Conservation (phyloP, 2,797 vertebrate species). For the Serranus cabrilla region DNA sequence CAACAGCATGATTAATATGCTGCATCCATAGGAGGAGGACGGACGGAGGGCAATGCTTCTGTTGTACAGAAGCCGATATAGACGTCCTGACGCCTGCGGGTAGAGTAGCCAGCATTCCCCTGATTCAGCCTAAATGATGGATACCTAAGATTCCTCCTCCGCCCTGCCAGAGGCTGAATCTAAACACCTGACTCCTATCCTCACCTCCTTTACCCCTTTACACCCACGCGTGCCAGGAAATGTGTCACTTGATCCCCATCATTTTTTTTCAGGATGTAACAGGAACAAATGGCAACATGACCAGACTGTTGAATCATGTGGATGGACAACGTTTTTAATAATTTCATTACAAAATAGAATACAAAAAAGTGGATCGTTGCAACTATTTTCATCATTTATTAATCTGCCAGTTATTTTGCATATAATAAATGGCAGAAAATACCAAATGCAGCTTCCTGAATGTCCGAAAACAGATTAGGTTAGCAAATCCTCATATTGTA, state of each 20-base stretch:
- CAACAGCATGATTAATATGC: slow-evolving; percentile 48
- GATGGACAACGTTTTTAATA: not conserved
- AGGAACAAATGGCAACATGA: slow-evolving; percentile 2
- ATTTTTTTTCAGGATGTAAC: slow-evolving; percentile 1
- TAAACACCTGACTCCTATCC: slow-evolving; percentile 30
- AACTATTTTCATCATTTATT: not conserved
- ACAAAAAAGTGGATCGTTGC: not conserved
- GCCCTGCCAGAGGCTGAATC: slow-evolving; percentile 35
- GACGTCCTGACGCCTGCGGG: slow-evolving; percentile 56
- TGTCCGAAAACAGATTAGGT: not conserved
- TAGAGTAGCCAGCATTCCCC: slow-evolving; percentile 67
- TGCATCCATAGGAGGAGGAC: slow-evolving; percentile 37
- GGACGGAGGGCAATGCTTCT: slow-evolving; percentile 25
- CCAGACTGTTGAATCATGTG: not conserved
- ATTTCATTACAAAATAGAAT: not conserved
- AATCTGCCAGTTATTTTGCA: not conserved
- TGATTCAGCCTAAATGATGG: slow-evolving; percentile 73
- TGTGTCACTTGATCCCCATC: slow-evolving; percentile 2
- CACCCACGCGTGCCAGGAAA: slow-evolving; percentile 29
- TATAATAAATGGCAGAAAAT: not conserved
- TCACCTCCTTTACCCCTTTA: slow-evolving; percentile 36
- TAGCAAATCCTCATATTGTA: no score
- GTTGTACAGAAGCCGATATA: slow-evolving; percentile 58
- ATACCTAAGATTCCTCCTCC: slow-evolving; percentile 57
- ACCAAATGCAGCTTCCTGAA: not conserved